Evolutionary conservation across 2,888 invertebrate species (phyloP), one percentile per base, ranked within the genome.

Genomic region (Epicampocera succincta): DNA sequence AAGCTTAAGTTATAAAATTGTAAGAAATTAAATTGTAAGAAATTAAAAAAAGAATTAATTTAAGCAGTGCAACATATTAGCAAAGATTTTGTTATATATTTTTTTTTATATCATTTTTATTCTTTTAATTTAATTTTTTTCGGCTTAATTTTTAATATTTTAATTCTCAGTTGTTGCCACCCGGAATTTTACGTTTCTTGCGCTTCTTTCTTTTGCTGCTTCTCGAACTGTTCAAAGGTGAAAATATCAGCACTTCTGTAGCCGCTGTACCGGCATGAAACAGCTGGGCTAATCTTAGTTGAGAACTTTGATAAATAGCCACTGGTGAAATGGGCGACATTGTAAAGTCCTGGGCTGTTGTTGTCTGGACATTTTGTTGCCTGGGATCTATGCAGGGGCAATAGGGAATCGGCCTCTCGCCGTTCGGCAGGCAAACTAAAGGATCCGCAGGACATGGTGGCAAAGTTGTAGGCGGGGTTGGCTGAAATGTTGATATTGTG

Each of bases 381-480:
- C 90, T 85, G 0, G 91, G 90, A 87, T 91, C 91, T 29, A 91
- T 90, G 79, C 91, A 91, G 17, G 91, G 90, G 46, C 91, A 91
- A 69, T 88, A 85, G 3, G 89, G 86, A 54, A 89, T 81, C 0
- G 91, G 90, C 11, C 87, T 85, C 13, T 84, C 78, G 3, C 90
- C 90, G 1, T 87, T 88, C 0, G 88, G 84, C 40, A 90, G 84
- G 40, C 91, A 91, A 11, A 88, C 85, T 42, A 88, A 84, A 2
- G 91, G 90, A 52, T 84, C 68, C 0, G 56, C 48, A 0, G 85
- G 85, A 72, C 85, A 85, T 8, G 85, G 84, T 9, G 69, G 42
- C 15, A 84, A 42, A 3, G 83, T 84, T n/a, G 83, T 69, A 1
- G 87, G 80, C 5, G 84, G 73, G 46, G 86, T 84, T 56, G 29